Conservation (phyloP, 2,888 invertebrate species). For the Cosmia pyralina region DNA sequence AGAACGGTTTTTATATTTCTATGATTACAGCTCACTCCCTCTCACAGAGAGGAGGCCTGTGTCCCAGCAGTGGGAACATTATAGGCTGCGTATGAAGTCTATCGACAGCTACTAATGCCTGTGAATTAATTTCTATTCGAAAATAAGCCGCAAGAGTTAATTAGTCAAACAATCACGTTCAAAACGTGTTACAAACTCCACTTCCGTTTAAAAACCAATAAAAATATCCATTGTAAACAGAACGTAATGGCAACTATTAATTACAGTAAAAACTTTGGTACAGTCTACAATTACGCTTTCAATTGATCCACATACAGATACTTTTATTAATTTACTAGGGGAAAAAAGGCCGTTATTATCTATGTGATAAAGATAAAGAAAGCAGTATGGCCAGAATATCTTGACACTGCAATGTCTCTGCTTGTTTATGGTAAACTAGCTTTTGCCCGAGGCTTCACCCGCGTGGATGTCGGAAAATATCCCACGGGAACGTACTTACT, state of each 20-base stretch:
- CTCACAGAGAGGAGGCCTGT: no score
- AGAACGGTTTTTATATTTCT: no score
- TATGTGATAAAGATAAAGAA: conserved; percentile 48
- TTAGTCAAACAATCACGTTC: conserved; percentile 37
- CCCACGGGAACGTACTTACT: no score
- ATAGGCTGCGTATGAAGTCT: no score
- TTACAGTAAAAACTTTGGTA: conserved; percentile 43
- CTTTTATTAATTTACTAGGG: conserved; percentile 30
- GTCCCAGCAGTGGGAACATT: no score
- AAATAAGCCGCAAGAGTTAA: conserved; percentile 11
- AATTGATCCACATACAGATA: conserved; percentile 45
- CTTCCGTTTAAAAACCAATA: conserved; percentile 49
- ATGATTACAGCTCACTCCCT: no score
- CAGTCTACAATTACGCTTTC: conserved; percentile 54
- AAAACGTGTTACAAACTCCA: conserved; percentile 38
- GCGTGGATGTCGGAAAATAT: no score
- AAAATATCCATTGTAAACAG: conserved; percentile 52
- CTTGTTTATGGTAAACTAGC: conserved; percentile 16
- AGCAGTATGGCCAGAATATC: conserved; percentile 32
- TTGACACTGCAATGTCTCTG: neutral
- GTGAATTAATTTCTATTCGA: conserved; percentile 28
- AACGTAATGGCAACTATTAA: conserved; percentile 49
- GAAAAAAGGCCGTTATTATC: conserved; percentile 39
- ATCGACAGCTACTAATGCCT: neutral
- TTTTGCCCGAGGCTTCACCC: no score